These are phyloP conservation scores for Danaus melanippus DNA, from an alignment of 1,140 invertebrate species.

Conservation along the genomic window DNA sequence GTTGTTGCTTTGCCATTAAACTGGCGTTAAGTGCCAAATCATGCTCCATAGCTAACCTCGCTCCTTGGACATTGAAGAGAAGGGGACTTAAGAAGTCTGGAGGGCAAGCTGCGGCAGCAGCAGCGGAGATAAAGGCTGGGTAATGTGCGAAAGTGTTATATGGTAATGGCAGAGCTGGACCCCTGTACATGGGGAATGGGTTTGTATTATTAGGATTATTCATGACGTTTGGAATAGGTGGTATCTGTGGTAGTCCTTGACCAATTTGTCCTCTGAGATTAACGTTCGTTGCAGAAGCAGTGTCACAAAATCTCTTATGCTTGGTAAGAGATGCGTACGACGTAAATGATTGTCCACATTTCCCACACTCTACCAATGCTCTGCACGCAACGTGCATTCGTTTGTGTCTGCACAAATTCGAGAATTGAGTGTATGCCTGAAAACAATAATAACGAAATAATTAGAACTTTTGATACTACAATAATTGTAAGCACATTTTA, in stretches of 20 bases:
- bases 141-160: conserved; percentile 76
- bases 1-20: conserved; percentile 50
- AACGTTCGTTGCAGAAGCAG: conserved; percentile 65
- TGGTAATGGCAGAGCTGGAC: conserved; percentile 73
- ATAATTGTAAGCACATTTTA: background rate
- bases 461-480: conserved; percentile 9
- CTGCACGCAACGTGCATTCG: conserved; percentile 97
- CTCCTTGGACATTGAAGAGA: conserved; percentile 70
- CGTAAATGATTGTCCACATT: conserved; percentile 93
- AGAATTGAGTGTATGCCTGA: conserved; percentile 99
- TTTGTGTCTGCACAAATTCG: conserved; percentile 98
- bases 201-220: conserved; percentile 72
- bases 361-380: conserved; percentile 90
- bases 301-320: conserved; percentile 89
- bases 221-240: conserved; percentile 64
- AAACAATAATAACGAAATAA: conserved; percentile 61
- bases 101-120: conserved; percentile 54
- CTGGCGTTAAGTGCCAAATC: conserved; percentile 56
- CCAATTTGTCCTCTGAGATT: conserved; percentile 61
- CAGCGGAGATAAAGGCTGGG: conserved; percentile 73
- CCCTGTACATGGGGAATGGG: conserved; percentile 79
- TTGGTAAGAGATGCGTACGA: conserved; percentile 88
- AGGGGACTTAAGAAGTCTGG: conserved; percentile 72
- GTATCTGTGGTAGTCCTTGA: conserved; percentile 69
- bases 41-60: conserved; percentile 60